Evolutionary conservation across 2,888 invertebrate species (phyloP).

Genomic region (Cinara cedri): DNA sequence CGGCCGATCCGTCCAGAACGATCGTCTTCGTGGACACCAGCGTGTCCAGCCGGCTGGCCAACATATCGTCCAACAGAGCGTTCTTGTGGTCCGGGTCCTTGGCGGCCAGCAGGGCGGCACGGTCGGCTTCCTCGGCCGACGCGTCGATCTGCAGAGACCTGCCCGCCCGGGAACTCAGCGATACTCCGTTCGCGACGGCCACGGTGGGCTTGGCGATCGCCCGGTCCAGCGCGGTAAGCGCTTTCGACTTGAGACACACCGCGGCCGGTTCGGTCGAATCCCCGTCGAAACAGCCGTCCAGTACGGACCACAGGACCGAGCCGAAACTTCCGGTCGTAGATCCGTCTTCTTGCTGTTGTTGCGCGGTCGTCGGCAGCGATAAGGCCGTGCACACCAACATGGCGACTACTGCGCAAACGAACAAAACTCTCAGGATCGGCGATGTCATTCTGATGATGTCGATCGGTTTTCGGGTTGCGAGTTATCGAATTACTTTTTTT

Average conservation of each 20-base stretch:
- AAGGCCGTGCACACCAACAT: not conserved
- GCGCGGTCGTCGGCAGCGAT: not conserved
- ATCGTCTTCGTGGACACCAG: slow-evolving; percentile 47
- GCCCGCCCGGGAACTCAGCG: slow-evolving; percentile 29
- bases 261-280: slow-evolving; percentile 20
- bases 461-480: not conserved
- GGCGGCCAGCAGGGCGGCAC: slow-evolving; percentile 53
- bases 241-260: slow-evolving; percentile 46
- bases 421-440: not conserved
- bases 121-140: slow-evolving; percentile 45
- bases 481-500: no score
- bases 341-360: not conserved
- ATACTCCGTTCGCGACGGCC: slow-evolving; percentile 8
- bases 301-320: slow-evolving; percentile 31
- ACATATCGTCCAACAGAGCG: slow-evolving; percentile 44
- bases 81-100: slow-evolving; percentile 26
- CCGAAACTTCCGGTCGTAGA: not conserved
- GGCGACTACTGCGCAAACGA: not conserved
- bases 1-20: slow-evolving; percentile 24
- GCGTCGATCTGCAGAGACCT: slow-evolving; percentile 48
- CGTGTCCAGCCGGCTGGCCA: slow-evolving; percentile 24
- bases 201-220: slow-evolving; percentile 19
- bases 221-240: slow-evolving; percentile 39
- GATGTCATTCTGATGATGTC: not conserved
- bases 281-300: slow-evolving; percentile 41